Base-by-base conservation (phyloP, 1,140 invertebrate species). In the Homarus americanus region DNA sequence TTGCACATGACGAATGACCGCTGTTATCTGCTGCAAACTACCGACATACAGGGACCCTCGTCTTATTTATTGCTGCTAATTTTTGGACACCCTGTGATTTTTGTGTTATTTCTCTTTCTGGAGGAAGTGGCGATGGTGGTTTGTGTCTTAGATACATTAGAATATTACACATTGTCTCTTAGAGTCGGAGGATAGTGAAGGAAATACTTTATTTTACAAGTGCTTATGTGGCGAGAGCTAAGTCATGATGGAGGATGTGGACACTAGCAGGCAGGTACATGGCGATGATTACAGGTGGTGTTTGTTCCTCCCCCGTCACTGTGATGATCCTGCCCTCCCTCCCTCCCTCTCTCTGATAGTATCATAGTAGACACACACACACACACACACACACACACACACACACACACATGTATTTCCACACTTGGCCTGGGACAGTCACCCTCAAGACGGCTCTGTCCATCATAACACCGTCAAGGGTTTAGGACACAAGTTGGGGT, bases 1-100 rank as follows among this genome's bases (percentile, higher is more conserved):
- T 86, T 86, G 84, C 32, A 15, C 41, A 41, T 76, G 84, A 86
- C 84, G 44, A 76, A 86, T 76, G 84, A 12, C 7, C 28, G 40
- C n/a, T 24, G 69, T 86, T 75, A 86, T 58, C 84, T 40, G 41
- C 5, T 76, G 84, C 73, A 76, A 86, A 86, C 69, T 76, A 86
- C 72, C 72, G 40, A 24, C 72, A 20, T 53, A 34, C 44, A n/a
- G 38, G 5, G 32, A 12, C 28, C 72, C 28, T 12, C n/a, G 28
- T 1, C 4, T 76, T 53, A 75, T 76, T 76, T 76, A 84, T 84
- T n/a, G 63, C 66, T n/a, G 38, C 34, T 84, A 84, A 84, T 84
- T 41, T 58, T 28, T 40, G 63, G 63, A 72, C 36, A 69, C 32
- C 66, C 38, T 12, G 15, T 72, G 49, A 84, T 69, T 84, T 66